Conservation (phyloP, 2,797 vertebrate genomes). For the Enteromius radiatus region DNA sequence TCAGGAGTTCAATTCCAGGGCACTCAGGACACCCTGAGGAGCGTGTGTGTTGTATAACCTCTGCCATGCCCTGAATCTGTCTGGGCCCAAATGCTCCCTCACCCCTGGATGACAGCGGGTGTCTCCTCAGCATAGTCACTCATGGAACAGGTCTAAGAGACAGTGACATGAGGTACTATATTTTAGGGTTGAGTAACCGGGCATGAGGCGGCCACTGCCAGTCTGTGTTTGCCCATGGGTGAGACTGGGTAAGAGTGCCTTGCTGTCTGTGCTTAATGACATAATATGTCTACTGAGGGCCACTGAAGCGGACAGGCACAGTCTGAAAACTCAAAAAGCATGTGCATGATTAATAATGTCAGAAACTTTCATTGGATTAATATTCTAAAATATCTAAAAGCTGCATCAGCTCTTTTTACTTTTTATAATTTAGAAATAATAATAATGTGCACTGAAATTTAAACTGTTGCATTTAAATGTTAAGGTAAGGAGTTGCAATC, state of each 20-base stretch:
- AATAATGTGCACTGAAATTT: not conserved
- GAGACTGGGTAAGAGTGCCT: conserved; percentile 4
- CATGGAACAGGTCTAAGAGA: conserved; percentile 44
- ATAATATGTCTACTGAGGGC: conserved; percentile 33
- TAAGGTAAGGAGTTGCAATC: no score
- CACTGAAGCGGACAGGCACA: conserved; percentile 8
- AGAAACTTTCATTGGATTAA: not conserved
- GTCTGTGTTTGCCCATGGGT: conserved; percentile 36
- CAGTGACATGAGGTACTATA: conserved; percentile 51
- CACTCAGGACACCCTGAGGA: conserved; percentile 13
- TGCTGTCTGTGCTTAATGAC: conserved; percentile 27
- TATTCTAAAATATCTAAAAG: not conserved
- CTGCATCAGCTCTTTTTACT: not conserved
- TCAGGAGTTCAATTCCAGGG: conserved; percentile 12
- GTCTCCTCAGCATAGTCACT: conserved; percentile 47
- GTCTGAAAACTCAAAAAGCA: not conserved
- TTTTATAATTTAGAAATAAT: no score
- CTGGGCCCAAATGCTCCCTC: conserved; percentile 43
- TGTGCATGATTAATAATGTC: not conserved
- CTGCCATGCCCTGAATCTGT: conserved; percentile 45
- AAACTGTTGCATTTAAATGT: no score
- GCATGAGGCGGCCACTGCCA: conserved; percentile 34
- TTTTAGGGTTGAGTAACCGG: conserved; percentile 57
- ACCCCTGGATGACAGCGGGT: conserved; percentile 47
- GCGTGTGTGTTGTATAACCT: conserved; percentile 43